Percentiles rank a stretch among this genome's conserved stretches.
Conservation (phyloP, 2,113 vertebrate species). For the Chunga burmeisteri region DNA sequence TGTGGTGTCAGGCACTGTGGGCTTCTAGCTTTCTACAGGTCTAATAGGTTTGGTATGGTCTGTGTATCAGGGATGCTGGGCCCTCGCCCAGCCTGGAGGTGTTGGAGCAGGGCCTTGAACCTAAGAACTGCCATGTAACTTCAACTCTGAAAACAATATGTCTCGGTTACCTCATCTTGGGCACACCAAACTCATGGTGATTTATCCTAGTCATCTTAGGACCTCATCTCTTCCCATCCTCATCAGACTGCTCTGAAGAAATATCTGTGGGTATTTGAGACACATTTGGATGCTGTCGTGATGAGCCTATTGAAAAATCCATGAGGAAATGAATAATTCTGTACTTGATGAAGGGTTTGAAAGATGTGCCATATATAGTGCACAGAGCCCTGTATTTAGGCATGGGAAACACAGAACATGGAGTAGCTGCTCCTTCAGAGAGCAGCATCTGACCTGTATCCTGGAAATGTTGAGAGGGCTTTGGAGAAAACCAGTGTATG, state of each 20-base stretch:
- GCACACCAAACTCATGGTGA: background rate
- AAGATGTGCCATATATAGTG: background rate
- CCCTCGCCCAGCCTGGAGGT: background rate
- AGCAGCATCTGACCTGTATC: background rate
- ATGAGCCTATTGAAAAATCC: slow-evolving; percentile 1
- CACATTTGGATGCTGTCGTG: background rate
- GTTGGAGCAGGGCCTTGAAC: background rate
- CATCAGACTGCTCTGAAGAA: background rate
- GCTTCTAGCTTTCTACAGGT: background rate
- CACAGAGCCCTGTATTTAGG: background rate
- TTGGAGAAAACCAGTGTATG: background rate
- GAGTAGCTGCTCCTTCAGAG: background rate
- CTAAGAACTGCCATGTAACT: background rate
- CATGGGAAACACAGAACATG: background rate
- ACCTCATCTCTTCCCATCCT: background rate
- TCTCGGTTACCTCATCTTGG: background rate
- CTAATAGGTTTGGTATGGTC: background rate
- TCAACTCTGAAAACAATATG: background rate
- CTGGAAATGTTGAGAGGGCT: background rate
- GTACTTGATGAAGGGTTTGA: background rate
- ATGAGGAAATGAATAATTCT: slow-evolving; percentile 1
- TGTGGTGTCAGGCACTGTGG: background rate
- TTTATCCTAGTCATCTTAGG: background rate
- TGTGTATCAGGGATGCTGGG: background rate
- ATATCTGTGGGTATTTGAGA: background rate